Conservation (phyloP, 1,140 invertebrate species). For the Proales similis region DNA sequence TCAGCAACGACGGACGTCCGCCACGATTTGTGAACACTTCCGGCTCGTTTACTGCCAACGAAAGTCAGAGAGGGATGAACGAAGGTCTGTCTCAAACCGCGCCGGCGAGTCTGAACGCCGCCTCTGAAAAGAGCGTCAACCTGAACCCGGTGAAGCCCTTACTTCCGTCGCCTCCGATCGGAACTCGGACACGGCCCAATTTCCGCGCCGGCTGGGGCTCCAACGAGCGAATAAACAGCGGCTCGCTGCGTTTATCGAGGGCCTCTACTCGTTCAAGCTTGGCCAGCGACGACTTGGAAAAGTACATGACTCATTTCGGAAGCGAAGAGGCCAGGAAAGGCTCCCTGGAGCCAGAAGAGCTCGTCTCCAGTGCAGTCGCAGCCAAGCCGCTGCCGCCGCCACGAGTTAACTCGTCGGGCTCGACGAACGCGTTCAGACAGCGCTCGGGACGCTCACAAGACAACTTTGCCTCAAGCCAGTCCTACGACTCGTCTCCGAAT, state of each 20-base stretch:
- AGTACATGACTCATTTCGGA: conserved; percentile 16
- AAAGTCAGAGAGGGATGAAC: neutral
- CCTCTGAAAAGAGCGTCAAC: neutral
- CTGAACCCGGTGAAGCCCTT: conserved; percentile 1
- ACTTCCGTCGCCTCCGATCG: conserved; percentile 32
- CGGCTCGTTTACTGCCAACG: neutral
- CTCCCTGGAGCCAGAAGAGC: neutral
- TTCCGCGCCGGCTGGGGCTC: conserved; percentile 25
- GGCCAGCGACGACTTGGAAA: conserved; percentile 31
- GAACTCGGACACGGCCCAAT: conserved; percentile 18
- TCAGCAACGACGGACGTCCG: neutral
- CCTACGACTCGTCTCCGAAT: neutral
- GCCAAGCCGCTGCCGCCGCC: conserved; percentile 22
- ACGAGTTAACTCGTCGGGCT: conserved; percentile 7
- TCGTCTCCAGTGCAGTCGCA: neutral
- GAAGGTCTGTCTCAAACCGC: conserved; percentile 29
- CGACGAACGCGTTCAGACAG: conserved; percentile 7
- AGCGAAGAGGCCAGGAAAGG: neutral
- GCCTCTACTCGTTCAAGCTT: conserved; percentile 30
- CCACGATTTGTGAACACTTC: conserved; percentile 11
- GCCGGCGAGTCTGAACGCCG: neutral
- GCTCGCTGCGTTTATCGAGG: conserved; percentile 2
- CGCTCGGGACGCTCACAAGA: conserved; percentile 18
- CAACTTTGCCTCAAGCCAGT: neutral
- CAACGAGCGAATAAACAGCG: conserved; percentile 23